phyloP scores from a whole-genome alignment of 2,797 vertebrate species.

The Paedocypris micromegethes region DNA sequence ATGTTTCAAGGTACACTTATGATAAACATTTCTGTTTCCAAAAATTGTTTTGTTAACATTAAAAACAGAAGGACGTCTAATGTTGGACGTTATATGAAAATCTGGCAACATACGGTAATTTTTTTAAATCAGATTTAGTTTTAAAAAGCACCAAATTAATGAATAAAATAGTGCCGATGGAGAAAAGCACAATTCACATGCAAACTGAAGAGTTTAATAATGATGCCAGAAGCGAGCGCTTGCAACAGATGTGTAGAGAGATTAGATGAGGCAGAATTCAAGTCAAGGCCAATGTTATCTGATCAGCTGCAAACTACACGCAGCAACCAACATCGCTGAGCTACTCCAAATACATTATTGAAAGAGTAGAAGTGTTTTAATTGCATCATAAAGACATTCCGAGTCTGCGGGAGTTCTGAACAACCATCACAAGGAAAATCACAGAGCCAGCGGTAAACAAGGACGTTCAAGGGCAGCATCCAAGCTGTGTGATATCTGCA shows the following conservation, averaged over 20 bases:
- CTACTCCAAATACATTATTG: constrained; percentile 41
- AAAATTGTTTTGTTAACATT: no score
- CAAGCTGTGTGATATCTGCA: constrained; percentile 36
- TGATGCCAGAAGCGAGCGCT: constrained; percentile 14
- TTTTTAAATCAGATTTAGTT: no score
- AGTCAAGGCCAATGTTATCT: constrained; percentile 24
- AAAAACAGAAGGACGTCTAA: no score
- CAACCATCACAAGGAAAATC: constrained; percentile 29
- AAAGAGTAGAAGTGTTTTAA: constrained; percentile 38
- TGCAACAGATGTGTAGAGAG: constrained; percentile 30
- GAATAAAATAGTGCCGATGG: not conserved
- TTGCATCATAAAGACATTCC: constrained; percentile 33
- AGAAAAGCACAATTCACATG: not conserved
- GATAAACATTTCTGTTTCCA: no score
- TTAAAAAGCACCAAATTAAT: not conserved
- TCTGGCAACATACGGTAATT: no score
- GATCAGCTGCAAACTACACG: constrained; percentile 24
- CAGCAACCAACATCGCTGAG: constrained; percentile 11
- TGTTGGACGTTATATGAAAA: no score
- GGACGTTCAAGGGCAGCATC: constrained; percentile 43
- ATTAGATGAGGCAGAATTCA: constrained; percentile 26
- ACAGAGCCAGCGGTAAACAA: constrained; percentile 44
- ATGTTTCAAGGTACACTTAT: no score
- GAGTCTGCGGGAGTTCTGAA: constrained; percentile 21
- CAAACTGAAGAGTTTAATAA: constrained; percentile 27